Base-by-base conservation (phyloP, 92 coral and sea anemone species). In the Metridium senile region DNA sequence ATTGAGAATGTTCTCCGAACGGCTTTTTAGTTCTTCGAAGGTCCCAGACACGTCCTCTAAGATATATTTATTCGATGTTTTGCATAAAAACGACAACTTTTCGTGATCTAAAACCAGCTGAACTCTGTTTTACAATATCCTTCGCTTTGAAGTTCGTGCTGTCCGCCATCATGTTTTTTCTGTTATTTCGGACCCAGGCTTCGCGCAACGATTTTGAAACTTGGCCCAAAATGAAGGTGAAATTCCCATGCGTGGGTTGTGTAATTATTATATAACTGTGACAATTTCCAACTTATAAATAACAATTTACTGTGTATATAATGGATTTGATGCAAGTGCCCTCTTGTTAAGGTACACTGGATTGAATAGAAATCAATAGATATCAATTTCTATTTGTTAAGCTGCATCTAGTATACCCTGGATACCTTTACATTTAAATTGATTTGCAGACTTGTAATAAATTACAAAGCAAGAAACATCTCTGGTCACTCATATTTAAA, bases 161-260 rank as follows among this genome's bases (percentile, higher is more conserved):
- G 26, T 65, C 70, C 68, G 85, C 89, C 85, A 84, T 84, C 46
- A 70, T 84, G 74, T 34, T 61, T 72, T 64, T 33, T 33, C 18
- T 61, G 1, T 59, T 23, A 6, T 11, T 31, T 54, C 16, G 57
- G 64, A 54, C 81, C 84, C 85, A 84, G 33, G 22, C 9, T 71
- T 13, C 70, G 53, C 74, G 58, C 78, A 70, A 79, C 62, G 34
- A 1, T 39, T 11, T 17, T 30, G 53, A 78, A 70, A 66, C 0
- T 84, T 84, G 89, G 80, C 84, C 89, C 75, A 79, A 84, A 75
- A 62, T 76, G 64, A 34, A 56, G 77, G 21, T 4, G 74, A 21
- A 82, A 82, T 82, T 84, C 79, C 89, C 88, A 69, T 62, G 84
- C 76, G 84, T 74, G 64, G 34, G 18, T 74, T 56, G 29, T 45